These are phyloP conservation scores for Teleopsis dalmanni DNA, from an alignment of 1,140 invertebrate genomes.

Conservation along the genomic window DNA sequence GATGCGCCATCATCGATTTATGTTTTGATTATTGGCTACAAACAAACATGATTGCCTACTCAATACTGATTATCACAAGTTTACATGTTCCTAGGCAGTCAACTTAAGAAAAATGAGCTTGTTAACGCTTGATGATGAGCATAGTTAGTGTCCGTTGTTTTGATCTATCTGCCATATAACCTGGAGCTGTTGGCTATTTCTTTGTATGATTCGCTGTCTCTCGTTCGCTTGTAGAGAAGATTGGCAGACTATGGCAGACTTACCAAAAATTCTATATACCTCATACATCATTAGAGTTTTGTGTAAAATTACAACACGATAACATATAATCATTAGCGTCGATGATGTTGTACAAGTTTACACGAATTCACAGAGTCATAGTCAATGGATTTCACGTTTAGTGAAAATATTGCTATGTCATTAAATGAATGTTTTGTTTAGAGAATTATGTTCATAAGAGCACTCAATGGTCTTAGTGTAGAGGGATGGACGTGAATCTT, in stretches of 20 bases:
- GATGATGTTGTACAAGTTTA: slow-evolving; percentile 8
- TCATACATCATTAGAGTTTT: slow-evolving; percentile 34
- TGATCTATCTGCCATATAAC: slow-evolving; percentile 38
- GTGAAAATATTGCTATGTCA: no score
- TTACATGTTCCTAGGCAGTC: slow-evolving; percentile 19
- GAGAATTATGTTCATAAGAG: no score
- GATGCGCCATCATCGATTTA: slow-evolving; percentile 15
- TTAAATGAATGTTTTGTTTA: no score
- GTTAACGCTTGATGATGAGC: slow-evolving; percentile 43
- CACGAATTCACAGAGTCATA: slow-evolving; percentile 14
- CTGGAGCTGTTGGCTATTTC: slow-evolving; percentile 18
- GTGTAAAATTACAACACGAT: slow-evolving; percentile 43
- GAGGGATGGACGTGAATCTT: no score
- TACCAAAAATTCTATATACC: background rate
- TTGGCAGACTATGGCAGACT: background rate
- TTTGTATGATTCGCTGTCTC: background rate
- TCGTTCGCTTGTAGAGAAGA: background rate
- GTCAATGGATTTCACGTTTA: slow-evolving; percentile 44
- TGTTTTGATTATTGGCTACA: slow-evolving; percentile 11
- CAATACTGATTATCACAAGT: slow-evolving; percentile 13
- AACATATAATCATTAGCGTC: slow-evolving; percentile 42
- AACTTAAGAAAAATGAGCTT: slow-evolving; percentile 43
- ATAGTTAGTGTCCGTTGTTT: slow-evolving; percentile 38
- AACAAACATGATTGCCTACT: slow-evolving; percentile 14
- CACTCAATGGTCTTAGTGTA: no score